phyloP scores from a whole-genome alignment of 2,113 vertebrate species.

The Neolamprologus brichardi region DNA sequence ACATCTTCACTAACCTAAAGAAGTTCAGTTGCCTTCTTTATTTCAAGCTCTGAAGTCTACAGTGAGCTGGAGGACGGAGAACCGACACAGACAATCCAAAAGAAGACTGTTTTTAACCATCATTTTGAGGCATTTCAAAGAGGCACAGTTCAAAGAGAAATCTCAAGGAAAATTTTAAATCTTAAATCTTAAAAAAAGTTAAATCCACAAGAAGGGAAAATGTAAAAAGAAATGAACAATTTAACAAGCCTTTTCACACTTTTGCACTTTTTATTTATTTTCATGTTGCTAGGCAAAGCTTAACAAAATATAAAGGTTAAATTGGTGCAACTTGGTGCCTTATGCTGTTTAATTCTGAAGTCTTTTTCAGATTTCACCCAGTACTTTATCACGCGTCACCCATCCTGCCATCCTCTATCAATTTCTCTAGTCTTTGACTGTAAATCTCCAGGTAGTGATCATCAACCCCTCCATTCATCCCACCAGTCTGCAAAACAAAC shows the following conservation, averaged over 20 bases:
- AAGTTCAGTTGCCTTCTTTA: background rate
- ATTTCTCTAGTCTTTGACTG: background rate
- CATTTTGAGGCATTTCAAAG: background rate
- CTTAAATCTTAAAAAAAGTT: background rate
- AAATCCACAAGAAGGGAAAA: background rate
- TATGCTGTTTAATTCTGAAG: background rate
- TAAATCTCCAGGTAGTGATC: background rate
- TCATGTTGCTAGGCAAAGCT: background rate
- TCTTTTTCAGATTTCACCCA: background rate
- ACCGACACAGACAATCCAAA: background rate
- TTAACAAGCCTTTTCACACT: background rate
- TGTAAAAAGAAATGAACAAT: background rate
- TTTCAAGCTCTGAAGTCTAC: background rate
- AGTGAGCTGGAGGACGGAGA: rapidly evolving
- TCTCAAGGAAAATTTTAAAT: background rate
- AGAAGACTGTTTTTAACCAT: background rate
- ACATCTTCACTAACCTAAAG: background rate
- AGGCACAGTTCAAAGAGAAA: background rate
- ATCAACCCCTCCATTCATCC: background rate
- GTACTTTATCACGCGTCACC: background rate
- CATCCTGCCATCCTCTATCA: background rate
- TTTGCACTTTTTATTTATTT: background rate
- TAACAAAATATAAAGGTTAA: background rate
- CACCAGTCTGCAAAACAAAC: background rate
- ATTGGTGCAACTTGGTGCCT: background rate